Evolutionary conservation across 2,797 vertebrate species (phyloP), one percentile per base, ranked within the genome.

Genomic region (Esox masquinongy): DNA sequence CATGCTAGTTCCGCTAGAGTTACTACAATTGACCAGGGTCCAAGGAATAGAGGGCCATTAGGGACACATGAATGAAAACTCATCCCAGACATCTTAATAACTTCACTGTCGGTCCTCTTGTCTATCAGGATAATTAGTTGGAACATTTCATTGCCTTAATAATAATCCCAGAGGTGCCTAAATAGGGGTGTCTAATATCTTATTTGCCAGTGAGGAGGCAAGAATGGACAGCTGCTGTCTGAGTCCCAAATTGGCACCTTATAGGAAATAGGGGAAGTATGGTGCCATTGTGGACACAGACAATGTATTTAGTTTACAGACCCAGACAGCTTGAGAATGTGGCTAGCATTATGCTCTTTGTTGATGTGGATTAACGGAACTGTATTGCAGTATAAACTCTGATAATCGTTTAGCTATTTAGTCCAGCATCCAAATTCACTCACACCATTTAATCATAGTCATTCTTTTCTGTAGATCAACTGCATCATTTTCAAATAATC

Each of bases 131-230:
- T 77, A 74, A 74, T 69, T 74, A 50, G 74, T 73, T 73, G 79
- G 43, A 59, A 61, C 43, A 49, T 59, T 19, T 73, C 56, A 66
- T 68, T 43, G 12, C 67, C 29, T 59, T 74, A 22, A n/a, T 70
- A 72, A 75, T 82, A 71, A 74, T 59, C 26, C 31, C 64, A 31
- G 31, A 67, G 74, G 15, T 31, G 63, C 73, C 71, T 74, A 71
- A 70, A 73, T 63, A 74, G 63, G 63, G n/a, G 39, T 26, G 61
- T 66, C 49, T 61, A 24, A 61, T 19, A 49, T 72, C 75, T 79
- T 77, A 72, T 88, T 34, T 34, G 6, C 29, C 17, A 0, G 81
- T 80, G 63, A 43, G 12, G 11, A 19, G 61, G 47, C 8, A 15
- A 50, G 74, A 61, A 76, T 71, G 17, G 68, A 47, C 50, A 67